Evolutionary conservation across 2,888 invertebrate genomes (phyloP).

Genomic region (Eilema sororculum): DNA sequence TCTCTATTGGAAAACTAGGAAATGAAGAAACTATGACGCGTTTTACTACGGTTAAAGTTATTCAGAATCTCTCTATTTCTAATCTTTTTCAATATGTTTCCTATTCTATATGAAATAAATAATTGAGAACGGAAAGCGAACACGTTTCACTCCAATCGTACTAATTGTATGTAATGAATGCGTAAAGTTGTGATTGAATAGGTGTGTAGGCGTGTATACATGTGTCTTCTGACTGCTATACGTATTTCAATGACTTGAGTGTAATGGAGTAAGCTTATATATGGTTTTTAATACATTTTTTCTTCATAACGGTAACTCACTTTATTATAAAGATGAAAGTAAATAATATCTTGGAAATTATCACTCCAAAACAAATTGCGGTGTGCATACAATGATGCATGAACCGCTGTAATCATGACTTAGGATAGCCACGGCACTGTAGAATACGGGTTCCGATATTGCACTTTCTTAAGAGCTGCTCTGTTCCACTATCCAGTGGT

Average conservation of each 20-base stretch:
- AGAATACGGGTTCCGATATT: too few relatives aligned
- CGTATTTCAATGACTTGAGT: neutral
- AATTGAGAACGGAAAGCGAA: too few relatives aligned
- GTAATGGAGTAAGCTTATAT: neutral
- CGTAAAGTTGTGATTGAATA: neutral
- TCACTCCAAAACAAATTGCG: too few relatives aligned
- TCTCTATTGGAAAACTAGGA: neutral
- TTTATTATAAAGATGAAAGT: too few relatives aligned
- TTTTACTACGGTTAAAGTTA: neutral
- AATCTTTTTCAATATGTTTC: neutral
- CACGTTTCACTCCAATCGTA: neutral
- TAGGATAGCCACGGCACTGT: too few relatives aligned
- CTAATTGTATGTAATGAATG: constrained; percentile 1
- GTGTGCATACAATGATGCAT: too few relatives aligned
- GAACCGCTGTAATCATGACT: too few relatives aligned
- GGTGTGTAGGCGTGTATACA: neutral
- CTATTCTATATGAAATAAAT: neutral
- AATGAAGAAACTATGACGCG: neutral
- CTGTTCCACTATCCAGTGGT: too few relatives aligned
- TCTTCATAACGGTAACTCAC: neutral
- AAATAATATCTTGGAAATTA: too few relatives aligned
- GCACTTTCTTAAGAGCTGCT: too few relatives aligned
- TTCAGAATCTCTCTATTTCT: neutral
- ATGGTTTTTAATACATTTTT: neutral
- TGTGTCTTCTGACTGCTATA: neutral